These are phyloP conservation scores for Etheostoma spectabile DNA, from an alignment of 2,113 vertebrate species.

Conservation along the genomic window DNA sequence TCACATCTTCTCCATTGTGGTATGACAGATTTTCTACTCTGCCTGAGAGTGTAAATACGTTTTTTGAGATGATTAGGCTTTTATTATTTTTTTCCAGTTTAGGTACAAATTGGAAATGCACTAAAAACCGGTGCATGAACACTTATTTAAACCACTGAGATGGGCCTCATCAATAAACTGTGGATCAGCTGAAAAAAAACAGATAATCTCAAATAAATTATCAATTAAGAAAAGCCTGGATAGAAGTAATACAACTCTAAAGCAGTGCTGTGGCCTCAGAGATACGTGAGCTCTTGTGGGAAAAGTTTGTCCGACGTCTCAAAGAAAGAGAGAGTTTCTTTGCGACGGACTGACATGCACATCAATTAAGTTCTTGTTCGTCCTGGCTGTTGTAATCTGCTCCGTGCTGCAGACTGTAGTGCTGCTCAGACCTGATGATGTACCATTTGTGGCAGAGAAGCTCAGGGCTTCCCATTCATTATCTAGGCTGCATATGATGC, in stretches of 20 bases:
- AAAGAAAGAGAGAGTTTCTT: neutral
- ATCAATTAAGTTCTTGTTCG: conserved; percentile 25
- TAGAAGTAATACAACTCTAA: neutral
- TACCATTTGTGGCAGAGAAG: neutral
- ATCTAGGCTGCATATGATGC: neutral
- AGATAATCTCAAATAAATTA: neutral
- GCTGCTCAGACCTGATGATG: conserved; percentile 29
- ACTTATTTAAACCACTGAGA: too few species aligned
- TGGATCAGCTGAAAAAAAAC: neutral
- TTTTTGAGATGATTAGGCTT: too few species aligned
- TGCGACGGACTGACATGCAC: neutral
- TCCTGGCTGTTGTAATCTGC: conserved; percentile 20
- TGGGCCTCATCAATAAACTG: too few species aligned
- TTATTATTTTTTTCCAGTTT: too few species aligned
- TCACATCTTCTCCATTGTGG: too few species aligned
- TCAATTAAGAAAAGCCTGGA: neutral
- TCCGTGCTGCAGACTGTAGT: neutral
- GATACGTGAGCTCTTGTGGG: neutral
- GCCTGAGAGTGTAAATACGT: too few species aligned
- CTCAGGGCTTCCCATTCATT: conserved; percentile 15
- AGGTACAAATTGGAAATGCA: too few species aligned
- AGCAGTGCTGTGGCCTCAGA: neutral
- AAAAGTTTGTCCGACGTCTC: neutral
- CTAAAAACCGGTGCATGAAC: too few species aligned
- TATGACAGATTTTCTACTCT: too few species aligned